Base-by-base conservation (phyloP, 2,888 invertebrate species). In the Octodonta nipae region DNA sequence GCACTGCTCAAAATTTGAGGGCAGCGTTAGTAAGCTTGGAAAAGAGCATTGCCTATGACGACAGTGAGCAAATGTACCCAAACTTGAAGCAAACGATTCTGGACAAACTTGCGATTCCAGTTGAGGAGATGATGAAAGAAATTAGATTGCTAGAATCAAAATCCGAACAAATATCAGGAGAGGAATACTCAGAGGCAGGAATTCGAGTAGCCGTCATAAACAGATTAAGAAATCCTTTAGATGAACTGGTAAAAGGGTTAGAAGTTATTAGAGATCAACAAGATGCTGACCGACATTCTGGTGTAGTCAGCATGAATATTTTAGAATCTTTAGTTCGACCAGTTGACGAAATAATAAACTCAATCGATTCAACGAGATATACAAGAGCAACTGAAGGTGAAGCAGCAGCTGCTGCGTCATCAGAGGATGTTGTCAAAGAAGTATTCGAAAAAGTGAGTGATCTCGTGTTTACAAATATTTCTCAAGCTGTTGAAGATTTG, bases 171-270 rank as follows among this genome's bases (percentile, higher is more conserved):
- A 51, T 55, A 27, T 46, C 55, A n/a, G 48, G 50, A 6, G 47
- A 55, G 38, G 61, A 57, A 42, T 52, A 54, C 4, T 26, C 55
- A 13, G 44, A 51, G 5, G 60, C 61, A 41, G 60, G 60, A 37
- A 34, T 61, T 13, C 49, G 60, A 43, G 69, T 74, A 35, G 70
- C 73, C 34, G 65, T 77, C 16, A 65, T 78, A 33, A 75, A 78
- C 49, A 68, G 70, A 32, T 69, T 78, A 0, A 69, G 72, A 44
- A 68, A 71, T 10, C 72, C 77, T 0, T 63, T 77, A n/a, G 61
- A 72, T 33, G 74, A 77, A 51, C 55, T 79, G 4, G 65, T 71
- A 38, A 70, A 64, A 47, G 70, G 70, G 1, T 60, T 78, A 40
- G 73, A 77, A 7, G 47, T 58, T 3, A 49, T 71, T 8, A 61